Evolutionary conservation across 1,140 invertebrate genomes (phyloP), one percentile per base, ranked within the genome.

Genomic region (Xylocopa sonorina): DNA sequence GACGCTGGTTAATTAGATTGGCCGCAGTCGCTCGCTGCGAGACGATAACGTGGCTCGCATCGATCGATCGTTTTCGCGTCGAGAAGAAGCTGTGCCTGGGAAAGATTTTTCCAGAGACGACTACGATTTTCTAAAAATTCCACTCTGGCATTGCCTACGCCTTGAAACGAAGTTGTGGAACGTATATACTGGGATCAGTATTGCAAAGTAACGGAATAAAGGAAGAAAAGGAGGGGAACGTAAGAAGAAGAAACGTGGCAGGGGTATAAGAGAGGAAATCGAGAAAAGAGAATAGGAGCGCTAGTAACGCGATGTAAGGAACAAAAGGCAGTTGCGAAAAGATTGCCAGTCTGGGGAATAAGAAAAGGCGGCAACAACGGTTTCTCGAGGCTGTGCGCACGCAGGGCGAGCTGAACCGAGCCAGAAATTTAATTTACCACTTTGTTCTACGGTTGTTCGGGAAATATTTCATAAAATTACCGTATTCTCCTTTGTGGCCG

Each of bases 1-100:
- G 62, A 38, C 78, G 74, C 67, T 18, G 62, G 48, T 75, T 75
- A 75, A 75, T 75, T 53, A 53, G 62, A 66, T 64, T 38, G 46
- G 16, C 34, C 48, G 34, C n/a, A 41, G 66, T 43, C 24, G 41
- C 72, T 29, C 16, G 14, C 9, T n/a, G n/a, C n/a, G n/a, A n/a
- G 29, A 46, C 58, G 72, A 3, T 41, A 14, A 21, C 71, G 38
- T 24, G 9, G 2, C n/a, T n/a, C 1, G 21, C 34, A 38, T 63
- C 43, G 71, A 73, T 73, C 29, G 43, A 46, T 29, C 2, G 29
- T 34, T 16, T 7, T n/a, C 14, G 1, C 2, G 5, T 7, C 7
- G 46, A 46, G 50, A 38, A 38, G 38, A 38, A 38, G 9, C 38
- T 38, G 38, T 38, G 38, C n/a, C n/a, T n/a, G n/a, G n/a, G n/a